Conservation (phyloP, 2,888 invertebrate genomes). For the Lysandra coridon region DNA sequence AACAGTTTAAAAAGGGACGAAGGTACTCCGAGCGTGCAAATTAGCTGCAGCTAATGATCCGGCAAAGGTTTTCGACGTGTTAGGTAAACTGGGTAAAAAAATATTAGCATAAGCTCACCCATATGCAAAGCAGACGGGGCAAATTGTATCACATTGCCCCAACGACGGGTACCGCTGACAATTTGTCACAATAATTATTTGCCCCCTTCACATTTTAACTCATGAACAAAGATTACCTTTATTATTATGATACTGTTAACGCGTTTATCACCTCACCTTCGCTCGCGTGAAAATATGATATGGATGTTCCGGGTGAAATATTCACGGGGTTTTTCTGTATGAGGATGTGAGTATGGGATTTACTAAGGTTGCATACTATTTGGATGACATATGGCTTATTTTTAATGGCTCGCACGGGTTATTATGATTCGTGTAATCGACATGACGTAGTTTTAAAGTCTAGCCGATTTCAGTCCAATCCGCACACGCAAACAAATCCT, state of each 20-base stretch:
- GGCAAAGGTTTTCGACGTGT: conserved; percentile 77
- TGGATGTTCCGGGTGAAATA: not conserved
- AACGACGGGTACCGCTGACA: conserved; percentile 70
- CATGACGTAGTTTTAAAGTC: no score
- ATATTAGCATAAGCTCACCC: conserved; percentile 76
- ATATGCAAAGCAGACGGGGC: conserved; percentile 76
- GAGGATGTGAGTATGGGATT: not conserved
- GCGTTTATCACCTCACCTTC: conserved; percentile 9
- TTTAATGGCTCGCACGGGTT: not conserved
- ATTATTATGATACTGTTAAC: conserved; percentile 17
- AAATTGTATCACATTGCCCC: conserved; percentile 80
- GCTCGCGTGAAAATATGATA: conserved; percentile 14
- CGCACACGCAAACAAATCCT: no score
- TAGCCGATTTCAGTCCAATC: no score
- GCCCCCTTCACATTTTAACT: conserved; percentile 44
- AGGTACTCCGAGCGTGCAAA: conserved; percentile 66
- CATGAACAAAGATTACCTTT: conserved; percentile 22
- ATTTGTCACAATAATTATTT: conserved; percentile 80
- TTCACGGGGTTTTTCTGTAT: not conserved
- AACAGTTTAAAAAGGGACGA: conserved; percentile 11
- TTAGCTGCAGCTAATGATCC: conserved; percentile 80
- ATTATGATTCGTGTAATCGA: no score
- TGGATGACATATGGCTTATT: not conserved
- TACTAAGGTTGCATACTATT: not conserved
- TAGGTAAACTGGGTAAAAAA: conserved; percentile 73